Evolutionary conservation across 2,797 vertebrate species (phyloP), one percentile per base, ranked within the genome.

Genomic region (Acanthornis magna): DNA sequence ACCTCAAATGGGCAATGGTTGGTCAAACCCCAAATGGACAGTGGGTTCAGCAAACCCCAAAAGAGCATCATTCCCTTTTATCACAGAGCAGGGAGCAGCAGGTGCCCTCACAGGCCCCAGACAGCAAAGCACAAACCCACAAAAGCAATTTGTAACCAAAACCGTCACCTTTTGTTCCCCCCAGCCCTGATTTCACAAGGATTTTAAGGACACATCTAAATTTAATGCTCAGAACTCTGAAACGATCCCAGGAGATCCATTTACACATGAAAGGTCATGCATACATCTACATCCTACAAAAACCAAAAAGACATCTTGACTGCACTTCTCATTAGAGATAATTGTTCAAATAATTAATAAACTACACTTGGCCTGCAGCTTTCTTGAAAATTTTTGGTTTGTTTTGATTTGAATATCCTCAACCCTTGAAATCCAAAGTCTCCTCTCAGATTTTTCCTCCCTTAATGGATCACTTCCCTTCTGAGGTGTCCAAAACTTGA

Each of bases 1-100:
- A 14, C 38, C 50, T 27, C 9, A 51, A 17, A 45, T 0, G 15
- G 36, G 36, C 36, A 36, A 8, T 50, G 48, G 13, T 25, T 26
- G 5, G 15, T 26, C 4, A 51, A 51, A 14, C 38, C 50, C 50
- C 9, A 51, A 17, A 45, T 0, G 15, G 36, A 50, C 47, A 21
- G 12, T 2, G 20, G 36, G 26, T 6, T 70, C 13, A 20, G 22
- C 2, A 25, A 26, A 2, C n/a, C 27, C 61, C 3, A 4, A 5
- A 54, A 0, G 6, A 6, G 25, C 3, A 5, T 10, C 2, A 22
- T 13, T 27, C 4, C 45, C 63, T 21, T 32, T 25, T 13, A 3
- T 9, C 5, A 10, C 70, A 6, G 63, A 29, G 5, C 25, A 34
- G 43, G 32, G 42, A 6, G 2, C 88, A 32, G 60, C 34, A 70